phyloP scores from a whole-genome alignment of 2,888 invertebrate species.

The Corythucha ciliata region DNA sequence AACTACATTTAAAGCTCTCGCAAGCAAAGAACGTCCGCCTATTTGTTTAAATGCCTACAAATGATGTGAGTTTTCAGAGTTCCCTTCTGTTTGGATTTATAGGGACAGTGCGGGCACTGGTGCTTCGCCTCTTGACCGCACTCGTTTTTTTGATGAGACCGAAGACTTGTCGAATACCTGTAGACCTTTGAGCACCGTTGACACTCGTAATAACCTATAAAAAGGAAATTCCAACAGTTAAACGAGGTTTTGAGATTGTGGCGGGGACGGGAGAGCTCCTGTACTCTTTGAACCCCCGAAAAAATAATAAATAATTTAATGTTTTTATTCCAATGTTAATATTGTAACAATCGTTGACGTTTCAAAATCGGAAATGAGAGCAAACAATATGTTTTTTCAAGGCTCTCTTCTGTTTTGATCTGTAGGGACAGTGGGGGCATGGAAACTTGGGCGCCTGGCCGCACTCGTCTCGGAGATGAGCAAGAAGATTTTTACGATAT shows the following conservation, averaged over 20 bases:
- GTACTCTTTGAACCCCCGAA: no score
- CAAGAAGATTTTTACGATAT: slow-evolving; percentile 35
- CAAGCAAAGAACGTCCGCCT: no score
- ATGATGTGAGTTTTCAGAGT: slow-evolving; percentile 42
- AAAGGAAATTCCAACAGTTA: slow-evolving; percentile 4
- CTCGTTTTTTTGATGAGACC: slow-evolving; percentile 30
- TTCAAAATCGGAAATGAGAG: slow-evolving; percentile 1
- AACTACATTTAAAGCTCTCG: no score
- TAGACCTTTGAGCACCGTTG: slow-evolving; percentile 29
- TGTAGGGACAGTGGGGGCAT: slow-evolving; percentile 46
- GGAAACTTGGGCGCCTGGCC: slow-evolving; percentile 60
- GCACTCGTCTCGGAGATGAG: slow-evolving; percentile 40
- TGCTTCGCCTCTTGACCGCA: slow-evolving; percentile 34
- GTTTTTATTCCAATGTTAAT: no score
- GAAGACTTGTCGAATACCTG: slow-evolving; percentile 26
- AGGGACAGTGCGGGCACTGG: slow-evolving; percentile 30
- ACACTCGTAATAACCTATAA: slow-evolving; percentile 29
- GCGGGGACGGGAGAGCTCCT: no score
- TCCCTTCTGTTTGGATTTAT: slow-evolving; percentile 40
- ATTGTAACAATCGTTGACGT: no score
- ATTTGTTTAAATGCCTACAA: slow-evolving; percentile 28
- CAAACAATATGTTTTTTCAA: slow-evolving; percentile 34
- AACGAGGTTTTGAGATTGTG: no score
- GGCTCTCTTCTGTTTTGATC: slow-evolving; percentile 41
- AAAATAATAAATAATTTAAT: no score